Evolutionary conservation across 2,888 invertebrate species (phyloP), one percentile per base, ranked within the genome.

Genomic region (Coecobrya sp.): DNA sequence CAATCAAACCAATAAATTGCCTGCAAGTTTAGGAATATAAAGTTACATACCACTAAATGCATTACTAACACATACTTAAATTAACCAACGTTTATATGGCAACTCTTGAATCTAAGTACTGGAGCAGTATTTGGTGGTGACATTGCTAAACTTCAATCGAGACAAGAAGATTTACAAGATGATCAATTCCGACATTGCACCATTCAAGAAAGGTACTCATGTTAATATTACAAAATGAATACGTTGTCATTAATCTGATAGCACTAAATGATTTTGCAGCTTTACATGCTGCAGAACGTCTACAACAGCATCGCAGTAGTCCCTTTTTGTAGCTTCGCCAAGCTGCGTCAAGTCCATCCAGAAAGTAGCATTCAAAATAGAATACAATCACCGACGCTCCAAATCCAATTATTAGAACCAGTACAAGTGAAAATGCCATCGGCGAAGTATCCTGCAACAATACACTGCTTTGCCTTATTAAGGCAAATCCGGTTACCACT

Each of bases 191-290:
- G 36, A 36, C 2, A n/a, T 16, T 36, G n/a, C 30, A n/a, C 79
- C 79, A 79, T 10, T 79, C 79, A 3, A 49, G 49, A 16, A 79
- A 79, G 0, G 79, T 79, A 25, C 49, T 79, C 1, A 7, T 45
- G 30, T 79, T 79, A 2, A 79, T 22, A 49, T 79, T 79, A 79
- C 45, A 79, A 27, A 79, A 79, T 1, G 45, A 22, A 25, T 79
- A 45, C 1, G 49, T 11, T 49, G 49, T 8, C 45, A 49, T 45
- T 0, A 79, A 11, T 1, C 19, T 27, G 5, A 79, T 22, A 0
- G 49, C 4, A 1, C 79, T 10, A 49, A 79, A 79, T 5, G 79
- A 79, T 11, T 3, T 25, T 13, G 79, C 79, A 1, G 79, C 25
- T 27, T 79, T 79, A n/a, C 25, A 22, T 2, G 10, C 10, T 16